Base-by-base conservation (phyloP, 2,797 vertebrate genomes). In the Epinephelus coioides region DNA sequence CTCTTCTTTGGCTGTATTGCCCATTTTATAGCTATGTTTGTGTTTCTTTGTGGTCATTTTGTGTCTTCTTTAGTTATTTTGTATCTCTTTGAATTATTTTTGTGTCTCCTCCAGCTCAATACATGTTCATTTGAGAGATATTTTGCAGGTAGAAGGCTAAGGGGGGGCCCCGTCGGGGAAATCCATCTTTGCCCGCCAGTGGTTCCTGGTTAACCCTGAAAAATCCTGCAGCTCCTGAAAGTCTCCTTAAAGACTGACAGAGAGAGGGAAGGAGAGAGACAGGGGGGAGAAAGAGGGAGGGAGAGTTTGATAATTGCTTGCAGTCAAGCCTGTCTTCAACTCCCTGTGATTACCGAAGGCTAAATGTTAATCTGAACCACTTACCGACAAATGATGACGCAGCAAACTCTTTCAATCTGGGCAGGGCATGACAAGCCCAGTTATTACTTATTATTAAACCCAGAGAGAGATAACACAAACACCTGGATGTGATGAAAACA, bases 291-390 rank as follows among this genome's bases (percentile, higher is more conserved):
- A 51, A 23, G 55, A 17, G 15, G 11, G 46, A 13, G 43, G 44
- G 61, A 74, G 17, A 6, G 25, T 17, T 12, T 56, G 66, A 56
- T 78, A 73, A 83, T 81, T n/a, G 56, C 60, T 61, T 30, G 27
- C 60, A 71, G 81, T 51, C 46, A 44, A 38, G 72, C 61, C 70
- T 66, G 74, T 69, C 81, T 72, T 40, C 25, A 14, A 27, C 78
- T 87, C 78, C 75, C 79, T 73, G 21, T 82, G 72, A 87, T 84
- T 68, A 81, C 46, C 1, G 13, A 47, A 64, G 13, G 60, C 23
- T 49, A 38, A 65, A 64, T n/a, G 67, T 34, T 74, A 49, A 75
- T 74, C 78, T 67, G 2, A 51, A 72, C 66, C 47, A 44, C 17
- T 67, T 69, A 76, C 69, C 9, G 50, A 21, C 27, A 78, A 60